phyloP scores from a whole-genome alignment of 2,888 invertebrate genomes.

The Sabellastarte sp. region DNA sequence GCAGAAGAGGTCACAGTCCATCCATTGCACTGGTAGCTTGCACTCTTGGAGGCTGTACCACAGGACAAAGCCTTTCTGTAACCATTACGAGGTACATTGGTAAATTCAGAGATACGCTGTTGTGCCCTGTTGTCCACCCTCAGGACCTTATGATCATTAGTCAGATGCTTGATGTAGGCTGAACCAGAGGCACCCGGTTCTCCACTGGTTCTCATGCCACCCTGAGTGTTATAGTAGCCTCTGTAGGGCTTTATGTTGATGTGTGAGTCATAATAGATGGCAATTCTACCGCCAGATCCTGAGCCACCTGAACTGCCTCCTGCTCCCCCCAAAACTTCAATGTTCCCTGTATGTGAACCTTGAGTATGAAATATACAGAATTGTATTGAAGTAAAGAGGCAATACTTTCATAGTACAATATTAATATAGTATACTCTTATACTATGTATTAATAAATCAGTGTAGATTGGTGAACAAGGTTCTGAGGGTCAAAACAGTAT shows the following conservation, averaged over 20 bases:
- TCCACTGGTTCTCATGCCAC: constrained; percentile 31
- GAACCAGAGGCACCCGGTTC: constrained; percentile 37
- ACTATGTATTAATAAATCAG: too few species aligned
- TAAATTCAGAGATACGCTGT: background rate
- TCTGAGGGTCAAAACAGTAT: too few species aligned
- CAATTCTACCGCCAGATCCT: constrained; percentile 42
- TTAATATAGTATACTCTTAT: too few species aligned
- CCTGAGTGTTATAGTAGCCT: constrained; percentile 34
- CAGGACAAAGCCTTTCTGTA: background rate
- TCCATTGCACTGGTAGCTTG: background rate
- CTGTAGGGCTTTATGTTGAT: constrained; percentile 25
- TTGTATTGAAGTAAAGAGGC: too few species aligned
- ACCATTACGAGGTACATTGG: background rate
- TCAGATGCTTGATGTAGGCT: constrained; percentile 30
- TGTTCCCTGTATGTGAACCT: constrained; percentile 45
- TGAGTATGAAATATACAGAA: too few species aligned
- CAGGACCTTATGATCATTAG: constrained; percentile 25
- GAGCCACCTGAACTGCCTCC: constrained; percentile 21
- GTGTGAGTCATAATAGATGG: constrained; percentile 32
- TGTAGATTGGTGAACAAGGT: too few species aligned
- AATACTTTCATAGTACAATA: too few species aligned
- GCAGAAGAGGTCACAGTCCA: constrained; percentile 4
- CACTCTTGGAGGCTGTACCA: background rate
- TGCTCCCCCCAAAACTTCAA: constrained; percentile 38
- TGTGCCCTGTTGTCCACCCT: constrained; percentile 33